phyloP scores from a whole-genome alignment of 2,797 vertebrate genomes.

The Propithecus deckenii region DNA sequence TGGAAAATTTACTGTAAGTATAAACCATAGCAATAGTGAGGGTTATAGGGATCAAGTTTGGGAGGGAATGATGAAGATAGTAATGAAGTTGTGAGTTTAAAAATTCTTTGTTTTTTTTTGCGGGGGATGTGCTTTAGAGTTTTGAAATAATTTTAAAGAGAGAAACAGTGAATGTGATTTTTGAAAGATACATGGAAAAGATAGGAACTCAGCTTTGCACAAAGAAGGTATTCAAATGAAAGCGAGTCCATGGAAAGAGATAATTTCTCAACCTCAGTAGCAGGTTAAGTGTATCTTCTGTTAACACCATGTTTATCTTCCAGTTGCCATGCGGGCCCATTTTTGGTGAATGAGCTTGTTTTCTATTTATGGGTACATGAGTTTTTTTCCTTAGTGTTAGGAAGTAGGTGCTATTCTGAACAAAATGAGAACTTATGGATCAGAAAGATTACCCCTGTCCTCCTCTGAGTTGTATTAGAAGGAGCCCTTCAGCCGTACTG shows the following conservation, averaged over 20 bases:
- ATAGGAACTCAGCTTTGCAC: not conserved
- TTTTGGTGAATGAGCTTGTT: conserved; percentile 51
- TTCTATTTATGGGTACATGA: conserved; percentile 42
- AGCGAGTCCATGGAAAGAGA: not conserved
- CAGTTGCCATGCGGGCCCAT: not conserved
- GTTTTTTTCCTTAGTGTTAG: not conserved
- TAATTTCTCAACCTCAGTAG: not conserved
- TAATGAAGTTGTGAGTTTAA: conserved; percentile 3
- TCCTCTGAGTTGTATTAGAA: not conserved
- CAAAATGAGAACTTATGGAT: not conserved
- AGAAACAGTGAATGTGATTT: not conserved
- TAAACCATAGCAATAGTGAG: not conserved
- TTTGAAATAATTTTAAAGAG: conserved; percentile 11
- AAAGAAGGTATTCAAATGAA: not conserved
- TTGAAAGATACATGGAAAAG: not conserved
- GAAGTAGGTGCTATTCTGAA: not conserved
- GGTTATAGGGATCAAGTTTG: not conserved
- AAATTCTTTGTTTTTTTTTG: not conserved
- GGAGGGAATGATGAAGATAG: not conserved
- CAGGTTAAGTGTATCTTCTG: not conserved
- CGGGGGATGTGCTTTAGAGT: not conserved
- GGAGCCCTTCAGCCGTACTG: not conserved
- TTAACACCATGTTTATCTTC: not conserved
- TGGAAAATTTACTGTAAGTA: not conserved
- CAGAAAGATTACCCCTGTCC: not conserved